Evolutionary conservation across 2,888 invertebrate genomes (phyloP).

Genomic region (Timema podura): DNA sequence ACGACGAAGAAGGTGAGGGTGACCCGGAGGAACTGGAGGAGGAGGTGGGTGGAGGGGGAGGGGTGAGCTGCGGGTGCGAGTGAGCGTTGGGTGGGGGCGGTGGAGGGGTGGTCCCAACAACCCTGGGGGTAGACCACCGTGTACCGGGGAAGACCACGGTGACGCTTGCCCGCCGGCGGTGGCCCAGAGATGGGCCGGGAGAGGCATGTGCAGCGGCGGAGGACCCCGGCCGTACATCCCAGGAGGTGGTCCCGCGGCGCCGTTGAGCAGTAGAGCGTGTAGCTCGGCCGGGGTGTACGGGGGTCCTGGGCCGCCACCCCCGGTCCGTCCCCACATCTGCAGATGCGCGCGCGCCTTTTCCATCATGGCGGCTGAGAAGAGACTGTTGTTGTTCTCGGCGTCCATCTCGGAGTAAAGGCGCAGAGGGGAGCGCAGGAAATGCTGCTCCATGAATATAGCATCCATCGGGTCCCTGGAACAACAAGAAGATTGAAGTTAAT

Average conservation of each 20-base stretch:
- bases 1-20: conserved; percentile 43
- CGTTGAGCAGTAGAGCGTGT: conserved; percentile 43
- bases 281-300: conserved; percentile 40
- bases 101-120: conserved; percentile 40
- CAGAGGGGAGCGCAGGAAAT: conserved; percentile 59
- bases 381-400: conserved; percentile 50
- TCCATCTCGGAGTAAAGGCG: conserved; percentile 57
- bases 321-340: conserved; percentile 45
- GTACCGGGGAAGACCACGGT: conserved; percentile 19
- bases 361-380: conserved; percentile 50
- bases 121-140: conserved; percentile 41
- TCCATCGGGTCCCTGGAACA: conserved; percentile 67
- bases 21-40: conserved; percentile 60
- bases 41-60: conserved; percentile 47
- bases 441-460: conserved; percentile 72
- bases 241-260: conserved; percentile 35
- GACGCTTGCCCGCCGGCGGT: conserved; percentile 34
- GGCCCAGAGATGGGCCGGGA: conserved; percentile 46
- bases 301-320: conserved; percentile 28
- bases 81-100: conserved; percentile 37
- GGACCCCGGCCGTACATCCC: conserved; percentile 27
- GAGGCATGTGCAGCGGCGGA: conserved; percentile 41
- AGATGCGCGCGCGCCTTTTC: conserved; percentile 46
- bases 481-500: neutral
- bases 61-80: conserved; percentile 40